A percentile compares a stretch with the other conserved stretches of the same genome.
phyloP scores from a whole-genome alignment of 2,888 invertebrate species.

The Thymelicus sylvestris region DNA sequence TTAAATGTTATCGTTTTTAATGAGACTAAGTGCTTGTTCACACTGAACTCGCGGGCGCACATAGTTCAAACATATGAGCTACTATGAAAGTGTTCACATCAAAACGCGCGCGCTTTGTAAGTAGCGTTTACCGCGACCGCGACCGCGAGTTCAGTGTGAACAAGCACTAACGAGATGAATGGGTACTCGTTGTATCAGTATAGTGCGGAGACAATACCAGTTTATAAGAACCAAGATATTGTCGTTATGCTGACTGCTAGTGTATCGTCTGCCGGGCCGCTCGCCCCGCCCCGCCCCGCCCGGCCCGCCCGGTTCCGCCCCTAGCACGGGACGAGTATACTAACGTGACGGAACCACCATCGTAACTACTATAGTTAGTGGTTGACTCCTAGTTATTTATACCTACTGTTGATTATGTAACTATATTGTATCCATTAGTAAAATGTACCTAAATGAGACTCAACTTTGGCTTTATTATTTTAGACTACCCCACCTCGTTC shows the following conservation, averaged over 20 bases:
- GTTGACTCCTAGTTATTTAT: slow-evolving; percentile 73
- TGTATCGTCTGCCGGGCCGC: neutral
- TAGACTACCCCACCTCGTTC: neutral
- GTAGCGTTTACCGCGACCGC: no score
- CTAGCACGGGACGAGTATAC: slow-evolving; percentile 23
- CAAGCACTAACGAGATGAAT: neutral
- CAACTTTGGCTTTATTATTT: slow-evolving; percentile 26
- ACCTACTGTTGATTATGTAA: slow-evolving; percentile 81
- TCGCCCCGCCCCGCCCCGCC: slow-evolving; percentile 18
- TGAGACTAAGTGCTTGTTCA: no score
- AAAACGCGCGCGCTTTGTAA: no score
- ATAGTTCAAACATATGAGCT: no score
- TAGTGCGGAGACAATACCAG: slow-evolving; percentile 30
- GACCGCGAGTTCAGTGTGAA: no score
- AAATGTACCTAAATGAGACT: slow-evolving; percentile 60
- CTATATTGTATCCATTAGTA: slow-evolving; percentile 79
- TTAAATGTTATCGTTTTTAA: no score
- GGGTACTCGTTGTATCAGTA: neutral
- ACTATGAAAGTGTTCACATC: no score
- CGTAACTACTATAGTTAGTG: slow-evolving; percentile 59
- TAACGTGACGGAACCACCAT: slow-evolving; percentile 43
- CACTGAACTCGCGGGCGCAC: no score
- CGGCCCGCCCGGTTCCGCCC: slow-evolving; percentile 14
- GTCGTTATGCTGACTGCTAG: neutral
- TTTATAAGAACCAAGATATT: slow-evolving; percentile 15